These are phyloP conservation scores for Neosilurus hyrtlii DNA, from an alignment of 2,797 vertebrate species.

Conservation along the genomic window DNA sequence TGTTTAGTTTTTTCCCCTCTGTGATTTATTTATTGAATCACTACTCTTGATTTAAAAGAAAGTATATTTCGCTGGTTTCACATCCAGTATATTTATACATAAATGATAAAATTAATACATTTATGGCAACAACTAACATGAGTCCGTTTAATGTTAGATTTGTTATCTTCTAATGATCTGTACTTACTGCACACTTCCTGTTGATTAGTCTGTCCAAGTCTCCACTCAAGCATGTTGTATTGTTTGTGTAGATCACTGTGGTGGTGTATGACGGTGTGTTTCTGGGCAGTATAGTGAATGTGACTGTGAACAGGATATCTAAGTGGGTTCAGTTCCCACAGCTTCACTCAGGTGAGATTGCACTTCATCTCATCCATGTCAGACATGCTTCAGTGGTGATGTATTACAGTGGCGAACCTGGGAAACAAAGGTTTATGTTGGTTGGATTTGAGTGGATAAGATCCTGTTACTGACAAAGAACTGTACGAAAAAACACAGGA, in stretches of 20 bases:
- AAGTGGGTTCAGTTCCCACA: neutral
- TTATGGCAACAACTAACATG: neutral
- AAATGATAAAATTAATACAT: neutral
- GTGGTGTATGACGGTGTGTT: slow-evolving; percentile 34
- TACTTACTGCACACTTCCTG: neutral
- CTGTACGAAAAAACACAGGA: too few species aligned
- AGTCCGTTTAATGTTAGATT: too few species aligned
- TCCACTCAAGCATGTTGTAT: neutral
- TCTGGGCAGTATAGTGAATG: slow-evolving; percentile 41
- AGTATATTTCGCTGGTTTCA: neutral
- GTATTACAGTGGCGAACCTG: neutral
- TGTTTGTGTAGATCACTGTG: slow-evolving; percentile 32
- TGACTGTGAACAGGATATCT: neutral
- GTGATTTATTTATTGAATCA: neutral
- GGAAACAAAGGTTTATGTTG: neutral
- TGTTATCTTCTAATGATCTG: too few species aligned
- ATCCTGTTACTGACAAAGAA: neutral
- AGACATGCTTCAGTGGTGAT: neutral
- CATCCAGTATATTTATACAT: neutral
- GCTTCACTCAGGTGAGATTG: neutral
- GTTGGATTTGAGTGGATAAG: neutral
- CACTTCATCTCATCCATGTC: neutral
- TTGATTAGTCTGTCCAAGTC: too few species aligned
- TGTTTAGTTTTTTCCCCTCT: neutral
- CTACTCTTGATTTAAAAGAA: neutral